Conservation (phyloP, 2,888 invertebrate genomes). For the Geotrupes spiniger region DNA sequence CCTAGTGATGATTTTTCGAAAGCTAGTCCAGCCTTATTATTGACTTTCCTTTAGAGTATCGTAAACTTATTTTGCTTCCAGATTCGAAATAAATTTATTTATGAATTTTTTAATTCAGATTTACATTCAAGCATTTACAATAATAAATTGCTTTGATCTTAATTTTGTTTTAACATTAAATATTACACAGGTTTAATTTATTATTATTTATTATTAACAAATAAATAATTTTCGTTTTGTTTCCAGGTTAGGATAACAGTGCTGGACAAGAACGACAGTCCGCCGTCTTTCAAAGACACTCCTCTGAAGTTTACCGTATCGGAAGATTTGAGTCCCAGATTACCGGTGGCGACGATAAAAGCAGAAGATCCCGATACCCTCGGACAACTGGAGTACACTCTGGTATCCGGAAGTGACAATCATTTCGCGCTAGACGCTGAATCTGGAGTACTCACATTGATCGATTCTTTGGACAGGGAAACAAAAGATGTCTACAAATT, state of each 20-base stretch:
- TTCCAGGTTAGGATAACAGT: constrained; percentile 83
- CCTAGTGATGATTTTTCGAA: no score
- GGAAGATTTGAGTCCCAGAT: constrained; percentile 81
- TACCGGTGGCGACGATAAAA: constrained; percentile 70
- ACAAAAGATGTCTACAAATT: constrained; percentile 74
- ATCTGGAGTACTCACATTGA: constrained; percentile 70
- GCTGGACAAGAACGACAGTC: constrained; percentile 90
- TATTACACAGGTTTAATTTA: no score
- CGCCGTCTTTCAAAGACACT: constrained; percentile 80
- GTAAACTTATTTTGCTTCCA: no score
- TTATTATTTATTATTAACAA: no score
- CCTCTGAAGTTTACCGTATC: constrained; percentile 74
- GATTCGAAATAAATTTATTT: no score
- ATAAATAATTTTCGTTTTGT: no score
- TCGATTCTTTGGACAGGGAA: constrained; percentile 82
- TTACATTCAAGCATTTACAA: no score
- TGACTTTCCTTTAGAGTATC: no score
- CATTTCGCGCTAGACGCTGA: constrained; percentile 71
- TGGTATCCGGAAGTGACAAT: constrained; percentile 62
- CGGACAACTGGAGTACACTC: constrained; percentile 71
- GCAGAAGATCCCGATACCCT: constrained; percentile 86
- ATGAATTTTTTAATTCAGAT: no score
- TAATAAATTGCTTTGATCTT: no score
- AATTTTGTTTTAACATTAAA: no score
- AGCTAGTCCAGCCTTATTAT: no score